Percentiles rank a stretch among this genome's conserved stretches.
Evolutionary conservation across 2,113 vertebrate genomes (phyloP).

Genomic region (Semicossyphus pulcher): DNA sequence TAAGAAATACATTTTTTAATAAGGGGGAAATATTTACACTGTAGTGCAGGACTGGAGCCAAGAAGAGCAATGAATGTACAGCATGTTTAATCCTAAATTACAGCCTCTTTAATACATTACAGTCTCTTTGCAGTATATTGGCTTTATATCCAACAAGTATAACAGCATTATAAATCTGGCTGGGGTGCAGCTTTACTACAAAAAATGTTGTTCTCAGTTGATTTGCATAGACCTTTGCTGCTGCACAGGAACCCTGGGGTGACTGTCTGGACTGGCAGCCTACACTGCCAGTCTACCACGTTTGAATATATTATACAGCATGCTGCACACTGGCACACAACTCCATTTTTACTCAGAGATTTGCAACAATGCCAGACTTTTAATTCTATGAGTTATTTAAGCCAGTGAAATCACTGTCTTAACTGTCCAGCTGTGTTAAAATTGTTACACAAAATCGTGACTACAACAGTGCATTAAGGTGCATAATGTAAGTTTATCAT

Average conservation of each 20-base stretch:
- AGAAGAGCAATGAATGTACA: slow-evolving; percentile 1
- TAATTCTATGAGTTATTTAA: background rate
- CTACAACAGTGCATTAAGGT: background rate
- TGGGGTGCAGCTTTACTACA: slow-evolving; percentile 27
- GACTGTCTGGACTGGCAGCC: slow-evolving; percentile 43
- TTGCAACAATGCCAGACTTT: background rate
- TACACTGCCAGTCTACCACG: slow-evolving; percentile 8
- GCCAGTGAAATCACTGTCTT: background rate
- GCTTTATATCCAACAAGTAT: slow-evolving; percentile 40
- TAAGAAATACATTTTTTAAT: slow-evolving; percentile 6
- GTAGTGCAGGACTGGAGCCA: background rate
- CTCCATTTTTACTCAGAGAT: background rate
- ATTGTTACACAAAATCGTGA: background rate
- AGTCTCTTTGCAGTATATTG: background rate
- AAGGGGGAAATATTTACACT: slow-evolving; percentile 26
- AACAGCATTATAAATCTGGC: slow-evolving; percentile 10
- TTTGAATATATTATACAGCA: slow-evolving; percentile 21
- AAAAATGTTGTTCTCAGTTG: slow-evolving; percentile 39
- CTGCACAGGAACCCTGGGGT: slow-evolving; percentile 53
- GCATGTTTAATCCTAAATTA: slow-evolving; percentile 1
- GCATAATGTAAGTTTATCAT: slow-evolving; percentile 48
- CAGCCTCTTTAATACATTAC: slow-evolving; percentile 4
- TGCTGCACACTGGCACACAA: slow-evolving; percentile 16
- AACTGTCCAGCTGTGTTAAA: background rate
- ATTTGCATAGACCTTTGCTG: slow-evolving; percentile 57